phyloP scores from a whole-genome alignment of 2,888 invertebrate species.

The Capitulum mitella region DNA sequence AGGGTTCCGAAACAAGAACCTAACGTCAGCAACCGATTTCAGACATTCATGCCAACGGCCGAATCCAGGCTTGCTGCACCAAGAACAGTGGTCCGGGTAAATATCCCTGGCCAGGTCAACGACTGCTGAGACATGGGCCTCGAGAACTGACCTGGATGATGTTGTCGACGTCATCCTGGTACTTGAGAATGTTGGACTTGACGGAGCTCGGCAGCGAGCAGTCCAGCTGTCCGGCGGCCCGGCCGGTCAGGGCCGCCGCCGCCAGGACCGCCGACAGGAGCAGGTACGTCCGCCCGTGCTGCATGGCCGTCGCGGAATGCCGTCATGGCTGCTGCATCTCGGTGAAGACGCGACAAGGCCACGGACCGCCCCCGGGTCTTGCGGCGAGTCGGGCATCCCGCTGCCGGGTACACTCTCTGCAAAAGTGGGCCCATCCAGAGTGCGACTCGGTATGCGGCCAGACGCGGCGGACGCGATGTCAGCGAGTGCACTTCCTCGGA shows the following conservation, averaged over 20 bases:
- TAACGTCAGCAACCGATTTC: neutral
- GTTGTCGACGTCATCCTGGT: slow-evolving; percentile 48
- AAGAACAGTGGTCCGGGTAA: neutral
- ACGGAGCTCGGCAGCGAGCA: neutral
- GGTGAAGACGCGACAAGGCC: neutral
- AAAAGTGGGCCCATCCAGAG: too few relatives aligned
- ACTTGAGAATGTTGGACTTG: slow-evolving; percentile 48
- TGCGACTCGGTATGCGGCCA: too few relatives aligned
- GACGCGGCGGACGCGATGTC: too few relatives aligned
- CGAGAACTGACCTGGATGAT: slow-evolving; percentile 53
- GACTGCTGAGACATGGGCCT: slow-evolving; percentile 38
- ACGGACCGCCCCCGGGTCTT: too few relatives aligned
- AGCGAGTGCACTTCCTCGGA: too few relatives aligned
- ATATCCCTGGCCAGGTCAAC: too few relatives aligned
- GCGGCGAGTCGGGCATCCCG: too few relatives aligned
- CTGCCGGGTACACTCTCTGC: too few relatives aligned
- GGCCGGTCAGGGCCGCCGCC: neutral
- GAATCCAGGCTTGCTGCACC: neutral
- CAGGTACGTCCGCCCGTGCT: neutral
- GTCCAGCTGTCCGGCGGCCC: neutral
- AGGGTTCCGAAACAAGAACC: neutral
- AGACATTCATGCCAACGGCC: neutral
- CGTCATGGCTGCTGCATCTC: neutral
- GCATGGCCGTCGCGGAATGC: neutral
- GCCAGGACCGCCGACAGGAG: neutral